Evolutionary conservation across 1,140 invertebrate genomes (phyloP).

Genomic region (Macrobrachium nipponense): DNA sequence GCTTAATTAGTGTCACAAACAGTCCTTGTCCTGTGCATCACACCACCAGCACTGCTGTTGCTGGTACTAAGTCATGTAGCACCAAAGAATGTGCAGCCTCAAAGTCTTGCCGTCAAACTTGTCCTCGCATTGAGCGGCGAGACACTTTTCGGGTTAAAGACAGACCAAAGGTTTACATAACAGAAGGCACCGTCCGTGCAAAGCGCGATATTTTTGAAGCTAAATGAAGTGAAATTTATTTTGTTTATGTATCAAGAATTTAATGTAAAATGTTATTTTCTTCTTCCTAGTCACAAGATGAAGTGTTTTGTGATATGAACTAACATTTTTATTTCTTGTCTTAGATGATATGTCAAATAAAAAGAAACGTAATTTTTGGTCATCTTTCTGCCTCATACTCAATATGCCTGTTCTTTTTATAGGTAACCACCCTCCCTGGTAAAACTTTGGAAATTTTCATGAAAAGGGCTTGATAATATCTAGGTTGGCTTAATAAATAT

Average conservation of each 20-base stretch:
- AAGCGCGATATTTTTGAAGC: conserved; percentile 63
- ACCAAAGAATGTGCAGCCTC: conserved; percentile 45
- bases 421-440: too few relatives aligned
- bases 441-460: too few relatives aligned
- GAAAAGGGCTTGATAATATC: too few relatives aligned
- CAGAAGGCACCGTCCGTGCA: conserved; percentile 64
- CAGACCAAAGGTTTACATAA: conserved; percentile 63
- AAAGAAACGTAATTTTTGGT: conserved; percentile 4
- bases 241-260: conserved; percentile 25
- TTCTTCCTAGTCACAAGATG: conserved; percentile 62
- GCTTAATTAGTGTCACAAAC: conserved; percentile 20
- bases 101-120: conserved; percentile 31
- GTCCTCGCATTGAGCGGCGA: conserved; percentile 32
- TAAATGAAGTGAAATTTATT: conserved; percentile 44
- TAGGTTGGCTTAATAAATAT: too few relatives aligned
- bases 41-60: conserved; percentile 28
- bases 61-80: conserved; percentile 45
- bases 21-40: conserved; percentile 35
- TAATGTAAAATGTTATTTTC: conserved; percentile 47
- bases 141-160: conserved; percentile 60
- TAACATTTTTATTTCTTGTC: conserved; percentile 41
- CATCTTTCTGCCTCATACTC: too few relatives aligned
- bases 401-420: too few relatives aligned
- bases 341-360: conserved; percentile 46
- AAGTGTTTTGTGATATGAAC: conserved; percentile 61